Evolutionary conservation across 2,888 invertebrate species (phyloP), one percentile per base, ranked within the genome.

Genomic region (Callosobruchus maculatus): DNA sequence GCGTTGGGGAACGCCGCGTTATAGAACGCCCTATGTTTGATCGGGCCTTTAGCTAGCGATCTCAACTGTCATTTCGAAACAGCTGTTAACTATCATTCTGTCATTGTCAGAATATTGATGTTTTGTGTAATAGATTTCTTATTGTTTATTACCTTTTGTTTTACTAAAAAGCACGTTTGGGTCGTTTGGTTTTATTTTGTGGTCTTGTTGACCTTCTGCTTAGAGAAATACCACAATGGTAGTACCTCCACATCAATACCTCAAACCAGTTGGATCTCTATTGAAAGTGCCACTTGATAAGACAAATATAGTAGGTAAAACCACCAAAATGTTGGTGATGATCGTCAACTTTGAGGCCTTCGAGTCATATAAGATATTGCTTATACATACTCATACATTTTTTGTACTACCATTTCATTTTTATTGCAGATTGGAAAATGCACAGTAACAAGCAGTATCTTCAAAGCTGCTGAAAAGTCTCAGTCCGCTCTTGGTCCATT

Each of bases 371-470:
- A n/a, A n/a, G n/a, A n/a, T n/a, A n/a, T n/a, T n/a, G n/a, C n/a
- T n/a, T 69, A 71, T 18, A 70, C 22, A 66, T 31, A 9, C 30
- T 71, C 30, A 13, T 20, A 67, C n/a, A 72, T 68, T 67, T 20
- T 66, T 30, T 71, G 68, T 79, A 79, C 71, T 75, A 85, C 84
- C 74, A 80, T 82, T 77, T 77, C 78, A n/a, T n/a, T 74, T 78
- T 81, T 69, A 73, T 77, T 70, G 81, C 75, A 75, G 84, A 85
- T 49, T 7, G 18, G 13, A 7, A 49, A 49, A 5, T 49, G 5
- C 3, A 13, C 49, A 68, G 81, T 84, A 75, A 78, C 83, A 20
- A 84, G 85, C 76, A 85, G 84, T 73, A 81, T 86, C 74, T 78
- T 82, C 70, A 76, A 81, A 26, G 79, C 85, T 68, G 70, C 85